Conservation (phyloP, 2,797 vertebrate species). For the Clangula hyemalis region DNA sequence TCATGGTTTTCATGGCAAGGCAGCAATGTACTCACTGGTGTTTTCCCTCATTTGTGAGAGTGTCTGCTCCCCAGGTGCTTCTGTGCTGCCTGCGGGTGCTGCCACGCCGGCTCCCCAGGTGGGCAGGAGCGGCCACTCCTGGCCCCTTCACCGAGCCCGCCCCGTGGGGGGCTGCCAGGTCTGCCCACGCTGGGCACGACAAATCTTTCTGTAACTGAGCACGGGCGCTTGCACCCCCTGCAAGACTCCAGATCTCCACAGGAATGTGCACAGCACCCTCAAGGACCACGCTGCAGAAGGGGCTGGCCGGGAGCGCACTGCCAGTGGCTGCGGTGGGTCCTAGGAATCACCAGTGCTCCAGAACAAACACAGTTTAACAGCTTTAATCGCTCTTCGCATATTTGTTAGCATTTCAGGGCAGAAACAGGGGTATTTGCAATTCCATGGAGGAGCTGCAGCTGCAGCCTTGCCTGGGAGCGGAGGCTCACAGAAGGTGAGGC, state of each 20-base stretch:
- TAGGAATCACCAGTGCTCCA: background rate
- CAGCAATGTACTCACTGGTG: background rate
- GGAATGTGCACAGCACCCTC: background rate
- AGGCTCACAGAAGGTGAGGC: background rate
- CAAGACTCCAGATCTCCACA: background rate
- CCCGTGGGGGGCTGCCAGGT: accelerated
- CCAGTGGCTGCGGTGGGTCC: background rate
- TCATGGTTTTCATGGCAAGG: background rate
- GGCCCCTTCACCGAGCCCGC: accelerated
- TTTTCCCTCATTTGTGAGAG: background rate
- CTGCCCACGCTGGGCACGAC: background rate
- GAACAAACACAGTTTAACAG: background rate
- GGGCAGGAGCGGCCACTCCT: accelerated
- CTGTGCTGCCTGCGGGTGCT: background rate
- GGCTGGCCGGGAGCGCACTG: background rate
- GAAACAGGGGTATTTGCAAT: background rate
- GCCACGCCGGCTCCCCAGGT: accelerated
- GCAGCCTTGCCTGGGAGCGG: background rate
- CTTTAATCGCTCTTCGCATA: background rate
- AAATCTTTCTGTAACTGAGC: background rate
- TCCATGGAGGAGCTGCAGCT: background rate
- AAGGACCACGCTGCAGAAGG: background rate
- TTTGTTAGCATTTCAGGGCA: background rate
- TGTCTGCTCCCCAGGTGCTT: background rate
- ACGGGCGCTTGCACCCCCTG: background rate